phyloP scores from a whole-genome alignment of 30 jellyfish, hydroid and myxozoan species.

The Pseudorhiza aurosa region DNA sequence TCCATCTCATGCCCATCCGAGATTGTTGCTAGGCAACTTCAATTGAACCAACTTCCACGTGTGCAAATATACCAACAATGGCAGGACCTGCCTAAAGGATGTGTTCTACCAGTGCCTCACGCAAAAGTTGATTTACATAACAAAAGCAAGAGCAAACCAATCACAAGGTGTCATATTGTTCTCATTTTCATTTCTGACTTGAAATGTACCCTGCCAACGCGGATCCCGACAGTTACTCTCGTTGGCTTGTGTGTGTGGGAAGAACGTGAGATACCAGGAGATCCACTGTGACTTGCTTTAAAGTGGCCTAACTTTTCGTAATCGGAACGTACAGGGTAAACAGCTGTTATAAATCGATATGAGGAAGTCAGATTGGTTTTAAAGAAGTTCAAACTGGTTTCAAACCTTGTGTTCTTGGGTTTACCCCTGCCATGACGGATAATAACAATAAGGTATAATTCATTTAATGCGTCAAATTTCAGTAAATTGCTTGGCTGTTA shows the following conservation, averaged over 20 bases:
- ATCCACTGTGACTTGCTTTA: too few species aligned
- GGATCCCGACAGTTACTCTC: not conserved
- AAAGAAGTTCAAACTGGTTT: not conserved
- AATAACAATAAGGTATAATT: conserved; percentile 38
- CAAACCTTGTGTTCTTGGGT: not conserved
- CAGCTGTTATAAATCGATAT: too few species aligned
- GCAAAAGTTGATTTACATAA: not conserved
- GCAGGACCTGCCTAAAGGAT: not conserved
- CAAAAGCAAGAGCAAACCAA: conserved; percentile 15
- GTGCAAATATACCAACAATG: conserved; percentile 16
- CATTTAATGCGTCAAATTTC: too few species aligned
- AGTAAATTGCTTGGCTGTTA: too few species aligned
- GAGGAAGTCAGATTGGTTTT: not conserved
- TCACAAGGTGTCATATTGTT: conserved; percentile 21
- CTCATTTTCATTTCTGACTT: not conserved
- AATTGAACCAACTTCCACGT: not conserved
- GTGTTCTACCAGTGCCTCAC: not conserved
- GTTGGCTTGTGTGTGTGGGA: not conserved
- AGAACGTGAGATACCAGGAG: too few species aligned
- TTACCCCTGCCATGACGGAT: not conserved
- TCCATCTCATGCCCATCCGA: too few species aligned
- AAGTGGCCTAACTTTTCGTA: too few species aligned
- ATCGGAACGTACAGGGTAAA: too few species aligned
- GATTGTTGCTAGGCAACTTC: not conserved
- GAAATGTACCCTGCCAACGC: not conserved